Evolutionary conservation across 1,140 invertebrate genomes (phyloP).

Genomic region (Paraescarpia echinospica): DNA sequence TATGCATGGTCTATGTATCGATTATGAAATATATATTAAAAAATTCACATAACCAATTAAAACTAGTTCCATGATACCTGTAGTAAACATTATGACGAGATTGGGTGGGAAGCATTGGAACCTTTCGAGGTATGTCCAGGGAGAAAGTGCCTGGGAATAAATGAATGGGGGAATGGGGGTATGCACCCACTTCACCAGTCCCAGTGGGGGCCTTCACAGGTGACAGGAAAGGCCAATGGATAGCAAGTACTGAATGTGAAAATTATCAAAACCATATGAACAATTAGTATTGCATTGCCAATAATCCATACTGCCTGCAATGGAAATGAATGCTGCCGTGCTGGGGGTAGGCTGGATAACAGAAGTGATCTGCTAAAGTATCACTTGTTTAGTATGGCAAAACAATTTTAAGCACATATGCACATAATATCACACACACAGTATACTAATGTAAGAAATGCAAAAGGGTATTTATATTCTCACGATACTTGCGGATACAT

Average conservation of each 20-base stretch:
- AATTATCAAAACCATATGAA: slow-evolving; percentile 2
- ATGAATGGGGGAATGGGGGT: too few species aligned
- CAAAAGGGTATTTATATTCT: too few species aligned
- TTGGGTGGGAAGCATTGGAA: too few species aligned
- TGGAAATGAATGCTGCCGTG: neutral
- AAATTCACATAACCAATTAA: too few species aligned
- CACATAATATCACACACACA: neutral
- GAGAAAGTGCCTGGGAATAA: too few species aligned
- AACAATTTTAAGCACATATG: neutral
- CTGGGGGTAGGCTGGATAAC: neutral
- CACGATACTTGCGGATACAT: too few species aligned
- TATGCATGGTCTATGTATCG: too few species aligned
- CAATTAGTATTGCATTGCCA: neutral
- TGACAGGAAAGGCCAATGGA: neutral
- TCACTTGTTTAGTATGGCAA: neutral
- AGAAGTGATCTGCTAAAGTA: neutral
- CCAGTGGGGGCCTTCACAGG: neutral
- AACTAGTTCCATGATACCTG: too few species aligned
- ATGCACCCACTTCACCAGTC: neutral
- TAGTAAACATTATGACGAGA: too few species aligned
- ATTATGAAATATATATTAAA: too few species aligned
- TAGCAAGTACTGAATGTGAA: neutral
- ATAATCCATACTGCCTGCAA: neutral
- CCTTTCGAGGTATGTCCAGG: too few species aligned
- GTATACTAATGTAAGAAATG: too few species aligned